A percentile compares a stretch with the other conserved stretches of the same genome.
Conservation (phyloP, 2,113 vertebrate species). For the Tyto alba region DNA sequence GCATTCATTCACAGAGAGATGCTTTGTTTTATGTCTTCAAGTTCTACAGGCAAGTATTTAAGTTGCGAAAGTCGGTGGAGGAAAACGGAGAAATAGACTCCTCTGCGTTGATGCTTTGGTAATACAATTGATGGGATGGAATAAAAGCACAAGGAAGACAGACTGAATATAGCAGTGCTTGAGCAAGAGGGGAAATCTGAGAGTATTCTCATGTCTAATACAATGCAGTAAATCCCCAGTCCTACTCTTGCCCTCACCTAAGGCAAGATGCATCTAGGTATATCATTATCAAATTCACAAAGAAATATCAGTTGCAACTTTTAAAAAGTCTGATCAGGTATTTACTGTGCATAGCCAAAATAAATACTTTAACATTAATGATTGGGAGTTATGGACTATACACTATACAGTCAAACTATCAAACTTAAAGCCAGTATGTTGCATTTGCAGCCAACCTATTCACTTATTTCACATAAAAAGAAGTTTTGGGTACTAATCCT, state of each 20-base stretch:
- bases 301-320: not conserved
- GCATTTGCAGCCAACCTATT: not conserved
- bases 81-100: not conserved
- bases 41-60: not conserved
- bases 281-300: not conserved
- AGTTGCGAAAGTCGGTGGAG: not conserved
- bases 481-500: not conserved
- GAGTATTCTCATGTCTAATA: not conserved
- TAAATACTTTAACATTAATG: not conserved
- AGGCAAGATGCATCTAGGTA: not conserved
- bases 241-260: not conserved
- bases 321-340: not conserved
- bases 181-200: not conserved
- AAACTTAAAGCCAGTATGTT: not conserved
- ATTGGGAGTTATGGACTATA: not conserved
- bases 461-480: conserved; percentile 12
- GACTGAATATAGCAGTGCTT: not conserved
- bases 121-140: not conserved
- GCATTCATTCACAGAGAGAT: not conserved
- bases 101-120: not conserved
- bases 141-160: not conserved
- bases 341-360: not conserved
- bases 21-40: not conserved
- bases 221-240: rapidly evolving
- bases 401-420: not conserved